Evolutionary conservation across 1,140 invertebrate genomes (phyloP).

Genomic region (Pseudachorutes palmiensis): DNA sequence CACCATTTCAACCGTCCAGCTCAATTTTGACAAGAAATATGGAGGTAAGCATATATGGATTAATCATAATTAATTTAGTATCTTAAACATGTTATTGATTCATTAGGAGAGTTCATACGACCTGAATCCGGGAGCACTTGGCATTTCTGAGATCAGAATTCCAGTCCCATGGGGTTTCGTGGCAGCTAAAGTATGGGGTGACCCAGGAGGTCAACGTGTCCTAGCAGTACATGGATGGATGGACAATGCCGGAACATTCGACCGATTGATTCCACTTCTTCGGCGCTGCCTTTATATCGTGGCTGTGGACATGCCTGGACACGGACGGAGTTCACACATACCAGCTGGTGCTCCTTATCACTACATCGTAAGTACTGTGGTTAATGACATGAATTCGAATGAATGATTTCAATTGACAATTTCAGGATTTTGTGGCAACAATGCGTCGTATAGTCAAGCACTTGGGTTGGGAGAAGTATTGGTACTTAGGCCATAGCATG

Average conservation of each 20-base stretch:
- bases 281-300: conserved; percentile 36
- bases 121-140: conserved; percentile 13
- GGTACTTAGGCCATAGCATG: conserved; percentile 53
- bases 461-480: conserved; percentile 57
- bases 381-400: too few species aligned
- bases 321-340: conserved; percentile 42
- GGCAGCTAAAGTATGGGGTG: conserved; percentile 53
- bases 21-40: too few species aligned
- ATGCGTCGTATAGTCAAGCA: conserved; percentile 48
- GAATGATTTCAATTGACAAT: too few species aligned
- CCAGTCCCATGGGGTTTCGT: conserved; percentile 13
- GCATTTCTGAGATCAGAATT: not conserved
- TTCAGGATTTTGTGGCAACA: conserved; percentile 44
- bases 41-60: too few species aligned
- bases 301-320: conserved; percentile 41
- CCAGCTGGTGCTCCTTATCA: conserved; percentile 38
- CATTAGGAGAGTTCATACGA: too few species aligned
- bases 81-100: too few species aligned
- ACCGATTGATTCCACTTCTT: conserved; percentile 41
- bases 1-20: too few species aligned
- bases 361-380: conserved; percentile 12
- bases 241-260: conserved; percentile 46
- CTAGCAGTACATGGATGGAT: conserved; percentile 55
- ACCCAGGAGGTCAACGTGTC: conserved; percentile 45
- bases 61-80: too few species aligned